Percentiles rank a stretch among this genome's conserved stretches.
Conservation (phyloP, 1,140 invertebrate genomes). For the Melipona quadrifasciata region DNA sequence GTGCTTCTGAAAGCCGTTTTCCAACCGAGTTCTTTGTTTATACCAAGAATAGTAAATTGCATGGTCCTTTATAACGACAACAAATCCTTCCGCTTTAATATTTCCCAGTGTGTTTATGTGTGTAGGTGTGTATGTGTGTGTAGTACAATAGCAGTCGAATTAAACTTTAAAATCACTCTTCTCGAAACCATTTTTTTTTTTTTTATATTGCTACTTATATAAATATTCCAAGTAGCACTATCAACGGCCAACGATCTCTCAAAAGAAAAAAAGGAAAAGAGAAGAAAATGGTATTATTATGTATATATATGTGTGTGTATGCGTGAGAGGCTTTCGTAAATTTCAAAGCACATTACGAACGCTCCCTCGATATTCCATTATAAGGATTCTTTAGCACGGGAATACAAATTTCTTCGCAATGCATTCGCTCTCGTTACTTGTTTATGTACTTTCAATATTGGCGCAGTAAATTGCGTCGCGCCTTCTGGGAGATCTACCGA, state of each 20-base stretch:
- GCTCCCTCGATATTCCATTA: background rate
- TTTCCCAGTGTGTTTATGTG: background rate
- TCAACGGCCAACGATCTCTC: background rate
- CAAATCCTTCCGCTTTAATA: slow-evolving; percentile 19
- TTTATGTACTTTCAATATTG: background rate
- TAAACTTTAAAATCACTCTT: slow-evolving; percentile 21
- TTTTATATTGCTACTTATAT: background rate
- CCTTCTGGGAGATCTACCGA: too few species aligned
- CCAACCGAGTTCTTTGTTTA: slow-evolving; percentile 19
- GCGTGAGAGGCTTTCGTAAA: background rate
- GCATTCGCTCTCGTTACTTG: background rate
- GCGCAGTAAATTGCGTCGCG: background rate
- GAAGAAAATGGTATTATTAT: background rate
- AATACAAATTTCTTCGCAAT: background rate
- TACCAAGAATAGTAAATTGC: slow-evolving; percentile 26
- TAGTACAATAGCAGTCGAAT: slow-evolving; percentile 1
- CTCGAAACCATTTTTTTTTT: background rate
- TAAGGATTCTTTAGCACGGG: background rate
- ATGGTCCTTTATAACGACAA: slow-evolving; percentile 19
- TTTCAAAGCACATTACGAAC: background rate
- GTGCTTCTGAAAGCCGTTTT: slow-evolving; percentile 12
- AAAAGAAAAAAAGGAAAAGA: background rate
- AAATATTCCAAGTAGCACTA: background rate
- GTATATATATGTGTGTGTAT: too few species aligned
- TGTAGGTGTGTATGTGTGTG: too few species aligned